Conservation (phyloP, 2,797 vertebrate genomes). For the Tadarida brasiliensis region DNA sequence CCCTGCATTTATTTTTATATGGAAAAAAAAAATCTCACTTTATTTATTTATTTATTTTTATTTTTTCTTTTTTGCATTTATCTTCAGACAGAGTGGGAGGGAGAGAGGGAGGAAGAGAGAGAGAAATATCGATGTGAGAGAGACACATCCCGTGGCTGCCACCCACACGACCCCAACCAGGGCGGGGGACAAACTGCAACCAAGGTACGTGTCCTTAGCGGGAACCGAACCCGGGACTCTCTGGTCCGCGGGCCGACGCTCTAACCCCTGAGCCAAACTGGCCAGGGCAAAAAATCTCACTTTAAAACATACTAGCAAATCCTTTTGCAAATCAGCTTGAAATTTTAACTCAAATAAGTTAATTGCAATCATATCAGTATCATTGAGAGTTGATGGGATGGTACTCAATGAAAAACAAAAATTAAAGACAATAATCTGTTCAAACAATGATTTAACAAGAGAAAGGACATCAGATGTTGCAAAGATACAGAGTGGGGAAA, state of each 20-base stretch:
- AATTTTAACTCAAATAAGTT: constrained; percentile 26
- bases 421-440: neutral
- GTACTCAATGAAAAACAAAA: neutral
- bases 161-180: too few species aligned
- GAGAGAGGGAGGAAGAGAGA: too few species aligned
- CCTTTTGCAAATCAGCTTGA: neutral
- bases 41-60: too few species aligned
- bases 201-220: too few species aligned
- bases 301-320: constrained; percentile 17
- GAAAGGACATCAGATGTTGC: neutral
- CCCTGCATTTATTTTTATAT: neutral
- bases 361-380: neutral
- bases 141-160: too few species aligned
- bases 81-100: too few species aligned
- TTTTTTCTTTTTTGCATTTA: too few species aligned
- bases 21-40: neutral
- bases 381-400: neutral
- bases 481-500: neutral
- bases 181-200: too few species aligned
- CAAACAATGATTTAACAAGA: constrained; percentile 36
- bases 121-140: too few species aligned
- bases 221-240: too few species aligned
- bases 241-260: too few species aligned
- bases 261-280: too few species aligned
- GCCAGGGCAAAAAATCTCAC: neutral